Conservation (phyloP, 2,888 invertebrate species). For the Norana najaformis region DNA sequence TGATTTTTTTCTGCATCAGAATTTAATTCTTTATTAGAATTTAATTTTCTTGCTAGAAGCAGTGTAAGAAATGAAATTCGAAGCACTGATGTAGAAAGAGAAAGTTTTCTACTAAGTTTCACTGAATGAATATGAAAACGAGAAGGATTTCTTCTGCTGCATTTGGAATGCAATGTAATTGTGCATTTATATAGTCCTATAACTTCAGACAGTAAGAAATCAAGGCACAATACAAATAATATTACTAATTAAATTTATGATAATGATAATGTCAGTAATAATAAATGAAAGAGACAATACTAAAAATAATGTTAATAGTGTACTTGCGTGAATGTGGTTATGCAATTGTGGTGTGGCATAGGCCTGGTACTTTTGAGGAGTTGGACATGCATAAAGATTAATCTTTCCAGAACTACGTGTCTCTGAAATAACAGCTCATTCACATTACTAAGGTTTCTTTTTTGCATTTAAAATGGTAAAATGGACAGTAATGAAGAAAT, state of each 20-base stretch:
- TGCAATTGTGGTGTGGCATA: background rate
- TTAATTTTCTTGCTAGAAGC: background rate
- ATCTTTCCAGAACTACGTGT: background rate
- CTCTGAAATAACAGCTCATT: background rate
- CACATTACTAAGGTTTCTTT: background rate
- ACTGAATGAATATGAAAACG: background rate
- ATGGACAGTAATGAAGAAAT: background rate
- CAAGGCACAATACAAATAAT: background rate
- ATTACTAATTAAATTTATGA: background rate
- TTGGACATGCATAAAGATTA: background rate
- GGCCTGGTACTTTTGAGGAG: background rate
- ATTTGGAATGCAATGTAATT: too few species aligned
- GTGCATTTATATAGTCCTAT: too few species aligned
- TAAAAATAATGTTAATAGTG: background rate
- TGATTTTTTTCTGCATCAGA: background rate
- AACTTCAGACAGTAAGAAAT: background rate
- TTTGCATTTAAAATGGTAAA: background rate
- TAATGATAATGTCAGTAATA: background rate
- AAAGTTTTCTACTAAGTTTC: background rate
- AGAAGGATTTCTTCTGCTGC: background rate
- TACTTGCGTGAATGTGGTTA: background rate
- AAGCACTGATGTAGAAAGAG: background rate
- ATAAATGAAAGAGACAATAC: background rate
- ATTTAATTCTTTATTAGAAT: background rate
- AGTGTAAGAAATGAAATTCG: background rate